These are phyloP conservation scores for Calonectris borealis DNA, from an alignment of 2,113 vertebrate species.

Conservation along the genomic window DNA sequence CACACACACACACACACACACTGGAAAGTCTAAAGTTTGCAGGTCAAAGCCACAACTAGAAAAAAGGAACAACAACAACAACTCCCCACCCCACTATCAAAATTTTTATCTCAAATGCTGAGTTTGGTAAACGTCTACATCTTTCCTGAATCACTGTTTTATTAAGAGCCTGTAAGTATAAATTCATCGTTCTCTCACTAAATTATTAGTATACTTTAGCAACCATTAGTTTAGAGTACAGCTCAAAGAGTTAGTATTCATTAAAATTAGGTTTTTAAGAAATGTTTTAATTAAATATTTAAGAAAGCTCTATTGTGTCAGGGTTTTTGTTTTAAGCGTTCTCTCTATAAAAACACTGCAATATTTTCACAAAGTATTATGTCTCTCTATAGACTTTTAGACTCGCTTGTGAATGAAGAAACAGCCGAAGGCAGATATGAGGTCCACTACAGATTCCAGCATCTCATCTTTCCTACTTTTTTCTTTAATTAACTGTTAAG, in stretches of 20 bases:
- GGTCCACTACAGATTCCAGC: neutral
- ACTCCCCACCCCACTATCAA: neutral
- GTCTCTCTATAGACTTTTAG: neutral
- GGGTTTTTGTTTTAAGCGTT: neutral
- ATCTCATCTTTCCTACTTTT: neutral
- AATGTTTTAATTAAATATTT: neutral
- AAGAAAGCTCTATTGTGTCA: neutral
- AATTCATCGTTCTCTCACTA: neutral
- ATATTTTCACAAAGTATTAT: neutral
- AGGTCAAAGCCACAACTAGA: constrained; percentile 51
- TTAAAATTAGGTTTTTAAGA: neutral
- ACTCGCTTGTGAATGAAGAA: neutral
- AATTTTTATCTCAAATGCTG: neutral
- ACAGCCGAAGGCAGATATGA: neutral
- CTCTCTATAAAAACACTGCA: neutral
- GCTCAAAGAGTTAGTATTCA: neutral
- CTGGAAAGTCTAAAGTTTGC: constrained; percentile 19
- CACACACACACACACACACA: neutral
- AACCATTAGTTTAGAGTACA: constrained; percentile 34
- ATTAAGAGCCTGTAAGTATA: neutral
- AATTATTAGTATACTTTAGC: constrained; percentile 22
- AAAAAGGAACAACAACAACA: constrained; percentile 40
- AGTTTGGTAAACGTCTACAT: neutral
- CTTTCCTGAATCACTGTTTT: neutral
- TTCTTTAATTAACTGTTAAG: neutral